Base-by-base conservation (phyloP, 2,113 vertebrate species). In the Sebastes fasciatus region DNA sequence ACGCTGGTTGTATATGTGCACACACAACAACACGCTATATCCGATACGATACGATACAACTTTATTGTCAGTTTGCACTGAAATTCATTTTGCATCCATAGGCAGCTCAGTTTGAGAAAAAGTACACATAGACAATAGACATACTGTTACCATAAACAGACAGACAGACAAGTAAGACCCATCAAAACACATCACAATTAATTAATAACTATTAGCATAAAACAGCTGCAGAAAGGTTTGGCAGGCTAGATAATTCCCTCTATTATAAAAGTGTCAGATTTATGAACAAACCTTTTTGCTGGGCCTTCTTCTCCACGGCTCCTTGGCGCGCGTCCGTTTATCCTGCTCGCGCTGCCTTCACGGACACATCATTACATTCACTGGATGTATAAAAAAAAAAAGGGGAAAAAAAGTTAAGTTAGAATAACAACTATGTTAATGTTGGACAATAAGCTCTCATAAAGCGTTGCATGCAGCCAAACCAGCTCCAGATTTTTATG, bases 401-500 rank as follows among this genome's bases (percentile, higher is more conserved):
- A 26, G 2, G 34, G 34, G 13, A 45, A 62, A 80, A 80, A 89
- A 83, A 71, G 67, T 85, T 71, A 68, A 87, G 52, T 72, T 40
- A 40, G 34, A 76, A 34, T 43, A 49, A 51, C 42, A 84, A 63
- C 54, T 64, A 66, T 40, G 89, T 84, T 75, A 68, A 62, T 55
- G 82, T 34, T 82, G 43, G 34, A 68, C 55, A 78, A 70, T 90
- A 82, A 26, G 64, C 80, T 80, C 74, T n/a, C 54, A 49, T 34
- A 43, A 79, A 16, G 69, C 80, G 85, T 80, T 76, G 85, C 79
- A 85, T 82, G 89, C 84, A 79, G 76, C 85, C 91, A 86, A 34
- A 79, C 77, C 84, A 78, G 90, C 89, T 88, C 87, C 87, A 90
- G 86, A 92, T 92, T 90, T 91, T 88, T 84, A 90, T 85, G 89